Conservation (phyloP, 2,888 invertebrate species). For the Drosophila yooni region DNA sequence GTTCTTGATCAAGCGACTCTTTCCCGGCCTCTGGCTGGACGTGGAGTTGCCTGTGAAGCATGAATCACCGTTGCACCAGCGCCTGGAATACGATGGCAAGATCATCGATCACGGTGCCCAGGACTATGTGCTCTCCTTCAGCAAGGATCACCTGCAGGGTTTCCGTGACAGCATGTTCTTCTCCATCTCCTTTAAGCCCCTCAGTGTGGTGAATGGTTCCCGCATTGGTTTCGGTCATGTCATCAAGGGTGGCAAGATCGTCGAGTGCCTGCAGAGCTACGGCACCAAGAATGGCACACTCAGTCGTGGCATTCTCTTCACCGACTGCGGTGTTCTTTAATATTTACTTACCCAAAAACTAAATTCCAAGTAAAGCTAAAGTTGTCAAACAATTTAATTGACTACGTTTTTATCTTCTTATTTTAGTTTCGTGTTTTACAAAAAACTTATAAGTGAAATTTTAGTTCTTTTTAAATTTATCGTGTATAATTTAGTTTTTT, state of each 20-base stretch:
- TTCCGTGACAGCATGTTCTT: slow-evolving; percentile 61
- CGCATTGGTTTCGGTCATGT: slow-evolving; percentile 78
- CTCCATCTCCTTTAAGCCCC: slow-evolving; percentile 77
- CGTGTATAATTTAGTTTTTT: not conserved
- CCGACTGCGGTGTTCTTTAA: slow-evolving; percentile 70
- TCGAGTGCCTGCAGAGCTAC: slow-evolving; percentile 70
- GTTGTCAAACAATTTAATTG: not conserved
- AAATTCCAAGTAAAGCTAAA: slow-evolving; percentile 27
- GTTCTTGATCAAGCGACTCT: slow-evolving; percentile 71
- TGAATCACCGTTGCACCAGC: slow-evolving; percentile 28
- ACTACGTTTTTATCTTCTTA: too few species aligned
- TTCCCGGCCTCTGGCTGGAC: slow-evolving; percentile 76
- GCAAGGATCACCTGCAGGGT: slow-evolving; percentile 55
- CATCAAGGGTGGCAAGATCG: slow-evolving; percentile 67
- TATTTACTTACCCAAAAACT: not conserved
- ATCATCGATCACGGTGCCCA: slow-evolving; percentile 61
- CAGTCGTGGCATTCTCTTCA: slow-evolving; percentile 63
- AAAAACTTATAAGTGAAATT: not conserved
- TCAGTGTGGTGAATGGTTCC: slow-evolving; percentile 70
- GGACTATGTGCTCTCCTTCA: slow-evolving; percentile 64
- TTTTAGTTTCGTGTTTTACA: not conserved
- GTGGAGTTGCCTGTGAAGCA: slow-evolving; percentile 41
- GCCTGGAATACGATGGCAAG: slow-evolving; percentile 65
- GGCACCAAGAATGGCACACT: slow-evolving; percentile 81
- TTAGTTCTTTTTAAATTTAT: slow-evolving; percentile 14